phyloP scores from a whole-genome alignment of 1,140 invertebrate species.

The Andrena cerasifolii region DNA sequence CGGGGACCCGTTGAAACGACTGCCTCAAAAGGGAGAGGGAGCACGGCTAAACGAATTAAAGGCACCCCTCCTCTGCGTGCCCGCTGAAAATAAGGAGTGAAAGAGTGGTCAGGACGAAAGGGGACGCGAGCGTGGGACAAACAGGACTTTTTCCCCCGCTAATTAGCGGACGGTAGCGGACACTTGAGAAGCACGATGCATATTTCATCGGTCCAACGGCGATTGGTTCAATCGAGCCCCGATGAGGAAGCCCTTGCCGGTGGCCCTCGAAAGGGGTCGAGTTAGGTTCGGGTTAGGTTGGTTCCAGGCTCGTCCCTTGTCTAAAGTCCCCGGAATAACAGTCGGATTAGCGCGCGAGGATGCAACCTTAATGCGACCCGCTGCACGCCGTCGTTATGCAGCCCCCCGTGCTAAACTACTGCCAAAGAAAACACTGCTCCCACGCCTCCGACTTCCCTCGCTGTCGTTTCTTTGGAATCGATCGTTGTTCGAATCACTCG shows the following conservation, averaged over 20 bases:
- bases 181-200: conserved; percentile 34
- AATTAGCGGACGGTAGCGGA: conserved; percentile 31
- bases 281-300: conserved; percentile 20
- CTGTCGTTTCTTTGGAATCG: not conserved
- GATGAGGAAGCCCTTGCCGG: not conserved
- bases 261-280: not conserved
- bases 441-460: too few species aligned
- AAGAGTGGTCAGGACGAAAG: not conserved
- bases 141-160: conserved; percentile 29
- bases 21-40: not conserved
- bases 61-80: not conserved
- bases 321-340: conserved; percentile 65
- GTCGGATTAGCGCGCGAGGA: conserved; percentile 58
- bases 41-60: conserved; percentile 33
- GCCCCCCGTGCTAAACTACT: conserved; percentile 50
- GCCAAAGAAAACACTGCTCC: conserved; percentile 58
- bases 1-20: too few species aligned
- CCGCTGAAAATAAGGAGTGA: not conserved
- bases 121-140: not conserved
- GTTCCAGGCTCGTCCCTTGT: conserved; percentile 52
- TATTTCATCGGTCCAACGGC: conserved; percentile 34
- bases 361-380: conserved; percentile 55
- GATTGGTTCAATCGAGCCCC: conserved; percentile 18
- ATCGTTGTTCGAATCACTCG: too few species aligned
- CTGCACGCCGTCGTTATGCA: conserved; percentile 50